phyloP scores from a whole-genome alignment of 2,888 invertebrate species.

The Alsophila aescularia region DNA sequence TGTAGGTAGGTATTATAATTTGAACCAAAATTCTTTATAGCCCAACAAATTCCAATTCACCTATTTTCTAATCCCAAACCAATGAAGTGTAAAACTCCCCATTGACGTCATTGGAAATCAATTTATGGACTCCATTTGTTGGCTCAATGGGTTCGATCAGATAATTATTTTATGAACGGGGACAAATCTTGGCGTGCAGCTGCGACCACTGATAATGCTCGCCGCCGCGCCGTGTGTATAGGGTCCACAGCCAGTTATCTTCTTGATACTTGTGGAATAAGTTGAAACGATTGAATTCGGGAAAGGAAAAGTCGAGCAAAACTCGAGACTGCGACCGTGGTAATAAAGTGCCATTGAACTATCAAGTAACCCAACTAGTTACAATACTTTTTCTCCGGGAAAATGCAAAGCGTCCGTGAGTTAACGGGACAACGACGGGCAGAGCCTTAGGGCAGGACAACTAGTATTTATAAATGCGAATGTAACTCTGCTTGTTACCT shows the following conservation, averaged over 20 bases:
- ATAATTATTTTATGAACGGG: constrained; percentile 74
- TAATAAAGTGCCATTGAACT: too few relatives aligned
- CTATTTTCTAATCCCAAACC: constrained; percentile 20
- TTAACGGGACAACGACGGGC: too few relatives aligned
- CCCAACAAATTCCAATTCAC: constrained; percentile 5
- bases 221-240: constrained; percentile 13
- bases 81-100: constrained; percentile 20
- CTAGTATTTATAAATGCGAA: too few relatives aligned
- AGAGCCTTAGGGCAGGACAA: too few relatives aligned
- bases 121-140: constrained; percentile 72
- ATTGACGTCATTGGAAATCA: constrained; percentile 74
- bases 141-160: constrained; percentile 71
- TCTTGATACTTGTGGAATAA: constrained; percentile 50
- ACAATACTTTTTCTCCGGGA: too few relatives aligned
- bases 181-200: constrained; percentile 77
- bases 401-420: too few relatives aligned
- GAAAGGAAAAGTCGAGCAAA: too few relatives aligned
- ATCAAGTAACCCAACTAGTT: too few relatives aligned
- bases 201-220: constrained; percentile 72
- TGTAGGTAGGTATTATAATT: neutral
- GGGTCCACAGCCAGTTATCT: neutral
- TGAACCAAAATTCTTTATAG: neutral
- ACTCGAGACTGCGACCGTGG: too few relatives aligned
- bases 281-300: too few relatives aligned
- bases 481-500: too few relatives aligned